Conservation (phyloP, 2,888 invertebrate genomes). For the Lycia hirtaria region DNA sequence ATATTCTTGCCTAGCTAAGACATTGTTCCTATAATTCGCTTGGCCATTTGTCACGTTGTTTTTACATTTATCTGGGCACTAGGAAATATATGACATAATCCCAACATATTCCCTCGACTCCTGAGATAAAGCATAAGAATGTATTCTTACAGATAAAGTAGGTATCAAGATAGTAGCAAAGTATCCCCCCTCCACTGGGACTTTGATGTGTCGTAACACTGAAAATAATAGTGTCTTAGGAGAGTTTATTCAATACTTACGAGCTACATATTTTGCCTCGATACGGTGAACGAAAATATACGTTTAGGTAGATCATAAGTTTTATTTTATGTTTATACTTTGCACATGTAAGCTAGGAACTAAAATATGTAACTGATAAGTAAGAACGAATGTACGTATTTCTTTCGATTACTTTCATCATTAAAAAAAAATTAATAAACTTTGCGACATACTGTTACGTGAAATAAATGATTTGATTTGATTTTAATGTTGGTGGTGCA, state of each 20-base stretch:
- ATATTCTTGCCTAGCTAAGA: conserved; percentile 8
- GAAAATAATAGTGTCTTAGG: conserved; percentile 31
- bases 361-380: too few species aligned
- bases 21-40: conserved; percentile 29
- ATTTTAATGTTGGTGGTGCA: too few species aligned
- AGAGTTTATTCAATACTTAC: conserved; percentile 34
- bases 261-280: conserved; percentile 18
- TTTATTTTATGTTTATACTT: not conserved
- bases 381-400: too few species aligned
- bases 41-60: conserved; percentile 50
- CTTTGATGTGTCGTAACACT: conserved; percentile 30
- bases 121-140: conserved; percentile 45
- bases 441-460: too few species aligned
- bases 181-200: conserved; percentile 34
- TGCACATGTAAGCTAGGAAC: too few species aligned
- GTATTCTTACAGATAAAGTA: conserved; percentile 50
- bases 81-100: conserved; percentile 49
- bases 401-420: too few species aligned
- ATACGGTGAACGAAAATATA: conserved; percentile 1
- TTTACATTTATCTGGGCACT: conserved; percentile 50
- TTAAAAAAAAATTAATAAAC: too few species aligned
- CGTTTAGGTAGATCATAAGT: not conserved
- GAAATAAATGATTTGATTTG: too few species aligned
- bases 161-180: conserved; percentile 31
- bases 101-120: conserved; percentile 48